Evolutionary conservation across 1,140 invertebrate genomes (phyloP), one percentile per base, ranked within the genome.

Genomic region (Caenorhabditis elegans): DNA sequence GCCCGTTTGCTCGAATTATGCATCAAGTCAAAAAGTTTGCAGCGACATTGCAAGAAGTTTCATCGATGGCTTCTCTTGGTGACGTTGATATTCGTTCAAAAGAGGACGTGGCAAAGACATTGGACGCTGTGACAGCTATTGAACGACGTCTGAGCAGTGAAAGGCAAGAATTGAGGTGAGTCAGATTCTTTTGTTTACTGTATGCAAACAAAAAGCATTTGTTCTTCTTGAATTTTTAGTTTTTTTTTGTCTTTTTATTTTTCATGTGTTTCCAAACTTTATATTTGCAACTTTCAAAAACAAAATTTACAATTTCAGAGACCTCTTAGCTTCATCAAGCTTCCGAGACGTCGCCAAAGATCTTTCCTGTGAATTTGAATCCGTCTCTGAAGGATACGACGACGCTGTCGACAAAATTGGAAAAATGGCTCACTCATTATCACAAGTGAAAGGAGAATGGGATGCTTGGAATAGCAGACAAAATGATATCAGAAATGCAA

Each of bases 101-200:
- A 53, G 82, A 83, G 75, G 76, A 83, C 26, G 82, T 65, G 26
- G 26, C 15, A 17, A 31, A 43, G 17, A 77, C 82, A 19, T 76
- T 83, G 53, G 65, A 79, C 10, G 76, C 76, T 46, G 43, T 83
- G 31, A 49, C 34, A 24, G 31, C 39, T 24, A 79, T 83, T 19
- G 49, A 79, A 48, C 31, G 53, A 43, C 39, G 77, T 36, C 77
- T 83, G 13, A 60, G 49, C 8, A 26, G 55, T 39, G 82, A 83
- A 43, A 76, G 82, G 26, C 79, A 83, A 46, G 77, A 83, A 75
- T 70, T 83, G 26, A 70, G 78, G 82, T 80, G 55, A 55, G 53
- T 65, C 28, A 48, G 31, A 49, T 76, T 31, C 34, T 77, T 48
- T 77, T 77, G 46, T 48, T 43, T 34, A 24, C 31, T 34, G 48